Percentiles rank a stretch among this genome's conserved stretches.
phyloP scores from a whole-genome alignment of 2,797 vertebrate genomes.

The Hapalemur alaotrensis region DNA sequence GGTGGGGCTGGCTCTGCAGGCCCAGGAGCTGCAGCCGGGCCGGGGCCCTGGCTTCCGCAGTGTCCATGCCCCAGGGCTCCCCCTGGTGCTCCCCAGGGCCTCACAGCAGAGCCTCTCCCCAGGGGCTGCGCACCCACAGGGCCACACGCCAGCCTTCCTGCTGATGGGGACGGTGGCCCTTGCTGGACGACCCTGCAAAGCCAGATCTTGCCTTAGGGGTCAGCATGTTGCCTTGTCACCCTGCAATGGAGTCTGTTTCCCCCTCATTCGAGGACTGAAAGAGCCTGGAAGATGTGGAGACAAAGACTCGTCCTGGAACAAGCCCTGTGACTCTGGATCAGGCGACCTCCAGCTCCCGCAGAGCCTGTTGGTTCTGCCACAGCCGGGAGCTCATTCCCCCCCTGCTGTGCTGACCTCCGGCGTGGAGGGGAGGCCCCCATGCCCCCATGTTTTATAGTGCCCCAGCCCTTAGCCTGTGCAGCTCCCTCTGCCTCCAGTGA shows the following conservation, averaged over 20 bases:
- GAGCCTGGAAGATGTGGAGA: not conserved
- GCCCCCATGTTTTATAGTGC: not conserved
- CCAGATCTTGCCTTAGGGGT: not conserved
- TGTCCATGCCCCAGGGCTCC: not conserved
- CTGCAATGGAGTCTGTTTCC: not conserved
- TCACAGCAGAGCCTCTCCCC: not conserved
- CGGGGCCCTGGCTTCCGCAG: accelerated
- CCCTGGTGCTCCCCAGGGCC: not conserved
- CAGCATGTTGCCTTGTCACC: not conserved
- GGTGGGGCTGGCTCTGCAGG: not conserved
- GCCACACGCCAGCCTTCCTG: not conserved
- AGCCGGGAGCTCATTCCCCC: not conserved
- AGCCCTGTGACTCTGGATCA: not conserved
- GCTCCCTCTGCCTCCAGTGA: not conserved
- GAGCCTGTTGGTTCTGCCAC: not conserved
- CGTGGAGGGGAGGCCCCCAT: not conserved
- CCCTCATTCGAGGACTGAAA: not conserved
- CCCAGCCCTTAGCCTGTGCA: not conserved
- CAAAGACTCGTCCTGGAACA: too few relatives aligned
- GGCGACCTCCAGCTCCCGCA: not conserved
- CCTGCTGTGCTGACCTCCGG: not conserved
- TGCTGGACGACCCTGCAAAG: not conserved
- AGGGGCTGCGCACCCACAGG: not conserved
- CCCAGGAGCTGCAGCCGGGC: not conserved
- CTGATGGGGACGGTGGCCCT: not conserved